Conservation (phyloP, 1,140 invertebrate species). For the Leptopilina boulardi region DNA sequence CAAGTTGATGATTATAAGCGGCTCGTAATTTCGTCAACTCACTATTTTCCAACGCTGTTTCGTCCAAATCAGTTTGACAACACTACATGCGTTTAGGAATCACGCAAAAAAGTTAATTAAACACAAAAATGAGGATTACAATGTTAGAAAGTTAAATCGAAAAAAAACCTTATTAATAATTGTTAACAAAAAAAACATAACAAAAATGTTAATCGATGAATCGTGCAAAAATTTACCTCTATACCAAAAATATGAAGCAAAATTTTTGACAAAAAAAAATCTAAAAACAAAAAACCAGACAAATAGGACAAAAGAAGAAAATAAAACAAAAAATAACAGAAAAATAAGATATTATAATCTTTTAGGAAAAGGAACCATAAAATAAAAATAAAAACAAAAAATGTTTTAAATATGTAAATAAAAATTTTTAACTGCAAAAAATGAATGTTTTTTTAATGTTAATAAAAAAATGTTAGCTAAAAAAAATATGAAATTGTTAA, state of each 20-base stretch:
- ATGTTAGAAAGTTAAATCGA: too few relatives aligned
- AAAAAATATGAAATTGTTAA: background rate
- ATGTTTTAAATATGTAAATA: background rate
- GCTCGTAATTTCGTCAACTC: conserved; percentile 66
- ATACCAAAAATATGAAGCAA: too few relatives aligned
- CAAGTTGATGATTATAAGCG: conserved; percentile 70
- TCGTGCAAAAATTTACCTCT: too few relatives aligned
- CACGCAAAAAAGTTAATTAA: conserved; percentile 57
- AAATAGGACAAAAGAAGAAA: conserved; percentile 26
- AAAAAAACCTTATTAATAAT: background rate
- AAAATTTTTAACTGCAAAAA: background rate
- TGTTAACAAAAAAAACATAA: conserved; percentile 25
- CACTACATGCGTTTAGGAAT: conserved; percentile 65
- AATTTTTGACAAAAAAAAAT: too few relatives aligned
- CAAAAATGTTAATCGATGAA: too few relatives aligned
- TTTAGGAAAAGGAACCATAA: too few relatives aligned
- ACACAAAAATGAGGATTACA: conserved; percentile 40
- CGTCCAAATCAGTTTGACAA: conserved; percentile 72
- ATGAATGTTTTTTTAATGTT: conserved; percentile 22
- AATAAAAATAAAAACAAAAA: background rate
- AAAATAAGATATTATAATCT: too few relatives aligned
- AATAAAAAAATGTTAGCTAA: background rate
- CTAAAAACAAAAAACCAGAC: too few relatives aligned
- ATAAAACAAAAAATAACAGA: too few relatives aligned
- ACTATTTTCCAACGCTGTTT: conserved; percentile 62